Evolutionary conservation across 2,888 invertebrate species (phyloP).

Genomic region (Homarus gammarus): DNA sequence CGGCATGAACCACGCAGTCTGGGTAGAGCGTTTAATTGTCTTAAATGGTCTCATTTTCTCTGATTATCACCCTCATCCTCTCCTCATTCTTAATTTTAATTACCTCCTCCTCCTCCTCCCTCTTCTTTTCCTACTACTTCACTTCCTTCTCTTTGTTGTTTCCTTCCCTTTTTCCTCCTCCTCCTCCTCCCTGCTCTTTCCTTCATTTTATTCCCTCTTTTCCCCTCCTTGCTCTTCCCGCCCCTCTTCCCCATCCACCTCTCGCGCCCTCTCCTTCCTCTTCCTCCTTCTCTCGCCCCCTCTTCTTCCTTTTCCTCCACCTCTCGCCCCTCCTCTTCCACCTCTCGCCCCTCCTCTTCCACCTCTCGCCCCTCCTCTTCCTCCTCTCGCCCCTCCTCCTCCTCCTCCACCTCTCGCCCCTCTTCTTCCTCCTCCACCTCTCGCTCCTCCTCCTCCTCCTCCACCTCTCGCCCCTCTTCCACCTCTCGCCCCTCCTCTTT

Average conservation of each 20-base stretch:
- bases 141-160: conserved; percentile 22
- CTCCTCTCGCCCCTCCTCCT: no score
- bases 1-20: background rate
- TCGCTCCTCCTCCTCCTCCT: no score
- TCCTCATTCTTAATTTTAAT: background rate
- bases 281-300: conserved; percentile 23
- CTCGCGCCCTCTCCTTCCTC: conserved; percentile 20
- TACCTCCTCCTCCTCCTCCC: background rate
- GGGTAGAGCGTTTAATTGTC: background rate
- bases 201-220: background rate
- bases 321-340: no score
- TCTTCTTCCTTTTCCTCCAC: conserved; percentile 19
- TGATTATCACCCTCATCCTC: background rate
- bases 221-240: no score
- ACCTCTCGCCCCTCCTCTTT: no score
- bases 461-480: no score
- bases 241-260: no score
- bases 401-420: no score
- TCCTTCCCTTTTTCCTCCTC: conserved; percentile 15
- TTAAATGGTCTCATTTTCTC: background rate
- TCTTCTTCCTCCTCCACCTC: no score
- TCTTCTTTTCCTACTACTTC: background rate
- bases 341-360: no score
- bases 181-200: background rate
- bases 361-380: no score